Conservation (phyloP, 92 coral and sea anemone genomes). For the Heteractis magnifica region DNA sequence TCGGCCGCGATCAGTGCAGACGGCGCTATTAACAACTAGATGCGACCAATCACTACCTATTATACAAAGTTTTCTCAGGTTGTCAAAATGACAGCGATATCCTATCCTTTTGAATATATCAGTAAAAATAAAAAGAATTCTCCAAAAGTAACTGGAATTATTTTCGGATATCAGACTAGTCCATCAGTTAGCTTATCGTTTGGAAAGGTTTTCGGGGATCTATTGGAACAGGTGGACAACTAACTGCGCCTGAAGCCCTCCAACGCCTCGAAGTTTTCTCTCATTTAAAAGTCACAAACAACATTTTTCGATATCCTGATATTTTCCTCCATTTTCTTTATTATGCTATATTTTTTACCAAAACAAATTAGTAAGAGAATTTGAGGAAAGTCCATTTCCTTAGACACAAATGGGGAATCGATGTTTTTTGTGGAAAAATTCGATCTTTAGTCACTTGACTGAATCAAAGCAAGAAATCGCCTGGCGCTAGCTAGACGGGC, state of each 20-base stretch:
- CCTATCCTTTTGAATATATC: no score
- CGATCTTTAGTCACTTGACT: not conserved
- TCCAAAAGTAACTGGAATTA: no score
- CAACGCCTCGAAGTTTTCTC: not conserved
- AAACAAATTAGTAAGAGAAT: not conserved
- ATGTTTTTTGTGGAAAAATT: not conserved
- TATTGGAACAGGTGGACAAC: not conserved
- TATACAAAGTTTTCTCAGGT: not conserved
- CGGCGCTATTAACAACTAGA: no score
- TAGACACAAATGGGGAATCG: not conserved
- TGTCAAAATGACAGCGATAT: no score
- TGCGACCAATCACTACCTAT: no score
- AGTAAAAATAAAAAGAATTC: no score
- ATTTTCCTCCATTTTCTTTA: not conserved
- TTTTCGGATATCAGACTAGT: no score
- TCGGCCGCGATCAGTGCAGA: no score
- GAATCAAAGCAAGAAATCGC: not conserved
- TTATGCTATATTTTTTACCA: not conserved
- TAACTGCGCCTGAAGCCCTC: not conserved
- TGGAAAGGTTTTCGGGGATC: not conserved
- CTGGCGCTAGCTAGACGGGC: not conserved
- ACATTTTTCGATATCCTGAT: not conserved
- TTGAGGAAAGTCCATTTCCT: not conserved
- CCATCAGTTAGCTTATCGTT: no score
- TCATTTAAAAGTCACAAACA: not conserved